phyloP scores from a whole-genome alignment of 2,888 invertebrate species.

The Encarsia formosa region DNA sequence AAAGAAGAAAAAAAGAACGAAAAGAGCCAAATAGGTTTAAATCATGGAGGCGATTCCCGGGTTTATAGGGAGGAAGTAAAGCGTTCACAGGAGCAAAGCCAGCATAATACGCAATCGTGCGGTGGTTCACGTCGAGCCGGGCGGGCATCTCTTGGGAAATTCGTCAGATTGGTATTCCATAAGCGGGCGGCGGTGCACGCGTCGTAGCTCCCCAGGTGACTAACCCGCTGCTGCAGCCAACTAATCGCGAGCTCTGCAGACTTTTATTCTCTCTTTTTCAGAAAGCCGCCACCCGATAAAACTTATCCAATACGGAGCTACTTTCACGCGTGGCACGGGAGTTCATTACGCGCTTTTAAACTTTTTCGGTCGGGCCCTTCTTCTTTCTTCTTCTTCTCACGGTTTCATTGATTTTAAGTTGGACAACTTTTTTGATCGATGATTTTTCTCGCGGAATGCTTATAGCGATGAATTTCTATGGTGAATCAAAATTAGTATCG shows the following conservation, averaged over 20 bases:
- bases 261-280: background rate
- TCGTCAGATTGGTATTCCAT: slow-evolving; percentile 28
- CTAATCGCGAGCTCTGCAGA: slow-evolving; percentile 5
- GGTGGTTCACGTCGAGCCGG: background rate
- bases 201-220: slow-evolving; percentile 5
- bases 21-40: no score
- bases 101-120: no score
- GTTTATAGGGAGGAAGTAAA: no score
- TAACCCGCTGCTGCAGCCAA: background rate
- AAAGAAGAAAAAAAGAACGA: no score
- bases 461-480: no score
- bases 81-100: no score
- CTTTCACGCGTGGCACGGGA: no score
- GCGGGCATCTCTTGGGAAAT: slow-evolving; percentile 22
- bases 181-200: slow-evolving; percentile 15
- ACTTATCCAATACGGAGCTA: slow-evolving; percentile 16
- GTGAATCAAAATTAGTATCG: no score
- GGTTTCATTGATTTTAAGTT: background rate
- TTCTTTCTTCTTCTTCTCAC: background rate
- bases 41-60: no score
- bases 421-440: no score
- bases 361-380: background rate
- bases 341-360: background rate
- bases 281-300: background rate
- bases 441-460: no score